Conservation (phyloP, 2,888 invertebrate genomes). For the Chrysopilus asiliformis region DNA sequence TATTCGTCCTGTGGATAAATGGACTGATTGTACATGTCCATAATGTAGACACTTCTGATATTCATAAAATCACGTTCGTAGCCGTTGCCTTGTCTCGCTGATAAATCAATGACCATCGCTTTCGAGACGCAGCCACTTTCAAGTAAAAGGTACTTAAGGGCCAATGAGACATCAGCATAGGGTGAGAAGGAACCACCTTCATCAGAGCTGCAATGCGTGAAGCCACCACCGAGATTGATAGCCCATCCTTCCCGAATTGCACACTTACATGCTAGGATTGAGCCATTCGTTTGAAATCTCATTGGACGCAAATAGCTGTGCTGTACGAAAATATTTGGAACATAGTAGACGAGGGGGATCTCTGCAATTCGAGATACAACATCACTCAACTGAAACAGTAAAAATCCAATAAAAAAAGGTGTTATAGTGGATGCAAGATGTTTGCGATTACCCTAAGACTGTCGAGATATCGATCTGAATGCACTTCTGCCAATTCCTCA, state of each 20-base stretch:
- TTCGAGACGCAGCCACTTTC: conserved; percentile 42
- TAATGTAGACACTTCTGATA: conserved; percentile 55
- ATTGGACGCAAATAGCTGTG: conserved; percentile 55
- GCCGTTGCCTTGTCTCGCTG: conserved; percentile 83
- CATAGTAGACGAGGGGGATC: conserved; percentile 49
- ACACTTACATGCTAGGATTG: conserved; percentile 60
- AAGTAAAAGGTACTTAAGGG: conserved; percentile 49
- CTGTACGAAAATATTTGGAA: conserved; percentile 62
- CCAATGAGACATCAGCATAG: conserved; percentile 68
- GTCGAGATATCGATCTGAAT: conserved; percentile 53
- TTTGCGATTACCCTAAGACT: conserved; percentile 61
- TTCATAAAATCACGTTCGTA: conserved; percentile 61
- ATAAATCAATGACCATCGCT: conserved; percentile 70
- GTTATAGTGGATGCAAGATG: no score
- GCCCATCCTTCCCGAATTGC: conserved; percentile 69
- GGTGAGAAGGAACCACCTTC: conserved; percentile 71
- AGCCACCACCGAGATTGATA: conserved; percentile 75
- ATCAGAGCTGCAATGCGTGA: conserved; percentile 63
- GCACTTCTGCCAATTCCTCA: conserved; percentile 53
- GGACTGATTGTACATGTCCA: conserved; percentile 63
- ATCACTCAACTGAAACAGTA: conserved; percentile 50
- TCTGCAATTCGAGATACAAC: conserved; percentile 63
- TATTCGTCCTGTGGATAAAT: conserved; percentile 61
- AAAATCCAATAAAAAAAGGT: conserved; percentile 11
- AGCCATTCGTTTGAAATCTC: conserved; percentile 63